Percentiles rank a stretch among this genome's conserved stretches.
phyloP scores from a whole-genome alignment of 2,797 vertebrate species.

The Myripristis murdjan region DNA sequence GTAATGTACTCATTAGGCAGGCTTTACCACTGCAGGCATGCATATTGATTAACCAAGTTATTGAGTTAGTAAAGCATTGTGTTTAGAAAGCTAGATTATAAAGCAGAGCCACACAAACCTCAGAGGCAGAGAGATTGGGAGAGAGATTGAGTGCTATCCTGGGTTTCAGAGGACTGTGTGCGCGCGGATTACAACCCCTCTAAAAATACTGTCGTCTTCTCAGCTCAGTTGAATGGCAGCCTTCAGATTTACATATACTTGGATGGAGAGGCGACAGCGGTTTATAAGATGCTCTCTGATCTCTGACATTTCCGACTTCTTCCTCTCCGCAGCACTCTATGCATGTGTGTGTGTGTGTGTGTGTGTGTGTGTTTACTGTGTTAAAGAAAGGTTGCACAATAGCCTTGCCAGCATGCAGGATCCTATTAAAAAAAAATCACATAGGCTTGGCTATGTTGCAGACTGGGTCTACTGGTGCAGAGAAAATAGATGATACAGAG shows the following conservation, averaged over 20 bases:
- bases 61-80: conserved; percentile 18
- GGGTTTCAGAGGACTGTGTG: not conserved
- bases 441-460: no score
- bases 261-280: not conserved
- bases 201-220: conserved; percentile 31
- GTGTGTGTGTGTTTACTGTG: not conserved
- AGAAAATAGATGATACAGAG: no score
- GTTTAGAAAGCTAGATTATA: conserved; percentile 13
- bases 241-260: conserved; percentile 19
- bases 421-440: no score
- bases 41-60: conserved; percentile 48
- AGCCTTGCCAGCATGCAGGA: not conserved
- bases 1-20: no score
- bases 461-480: no score
- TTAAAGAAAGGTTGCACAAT: not conserved
- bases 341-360: not conserved
- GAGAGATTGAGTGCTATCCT: conserved; percentile 3
- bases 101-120: not conserved
- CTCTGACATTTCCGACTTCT: conserved; percentile 3
- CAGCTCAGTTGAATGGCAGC: conserved; percentile 26
- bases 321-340: not conserved
- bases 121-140: not conserved
- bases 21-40: conserved; percentile 7
- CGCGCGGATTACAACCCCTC: conserved; percentile 22
- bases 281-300: not conserved